A percentile compares a stretch with the other conserved stretches of the same genome.
Evolutionary conservation across 2,113 vertebrate species (phyloP).

Genomic region (Trogon surrucura): DNA sequence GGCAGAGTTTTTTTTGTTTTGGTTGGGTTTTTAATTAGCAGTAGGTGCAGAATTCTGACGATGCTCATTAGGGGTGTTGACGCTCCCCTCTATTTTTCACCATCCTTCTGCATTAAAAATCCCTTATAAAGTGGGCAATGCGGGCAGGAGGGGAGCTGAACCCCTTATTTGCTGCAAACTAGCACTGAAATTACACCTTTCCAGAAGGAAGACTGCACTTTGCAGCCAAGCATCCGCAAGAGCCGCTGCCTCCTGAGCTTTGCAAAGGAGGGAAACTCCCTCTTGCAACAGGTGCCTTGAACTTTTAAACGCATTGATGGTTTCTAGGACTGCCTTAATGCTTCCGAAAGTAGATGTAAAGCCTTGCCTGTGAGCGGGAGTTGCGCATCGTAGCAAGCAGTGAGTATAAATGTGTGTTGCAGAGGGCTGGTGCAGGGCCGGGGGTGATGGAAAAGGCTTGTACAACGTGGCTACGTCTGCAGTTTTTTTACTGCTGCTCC

Average conservation of each 20-base stretch:
- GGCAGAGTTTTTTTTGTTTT: neutral
- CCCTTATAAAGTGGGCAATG: accelerated
- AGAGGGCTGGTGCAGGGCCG: neutral
- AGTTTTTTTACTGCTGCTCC: neutral
- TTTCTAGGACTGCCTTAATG: neutral
- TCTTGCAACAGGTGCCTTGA: neutral
- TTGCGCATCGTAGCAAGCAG: neutral
- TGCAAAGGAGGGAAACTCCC: neutral
- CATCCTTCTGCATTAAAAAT: neutral
- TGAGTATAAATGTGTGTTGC: accelerated
- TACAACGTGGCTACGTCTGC: accelerated
- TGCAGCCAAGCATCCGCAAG: neutral
- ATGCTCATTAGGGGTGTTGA: neutral
- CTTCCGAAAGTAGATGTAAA: neutral
- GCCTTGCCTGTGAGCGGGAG: neutral
- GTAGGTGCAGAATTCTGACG: neutral
- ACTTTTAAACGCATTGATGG: accelerated
- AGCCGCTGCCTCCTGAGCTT: neutral
- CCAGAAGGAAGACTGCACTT: neutral
- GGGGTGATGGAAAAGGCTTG: neutral
- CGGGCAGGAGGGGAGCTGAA: neutral
- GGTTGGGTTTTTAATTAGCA: neutral
- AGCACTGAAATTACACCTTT: neutral
- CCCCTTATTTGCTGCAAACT: neutral
- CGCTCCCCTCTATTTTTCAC: accelerated